Evolutionary conservation across 37 sponge, comb jelly and placozoan species (phyloP), one percentile per base, ranked within the genome.

Genomic region (Tethya wilhelma): DNA sequence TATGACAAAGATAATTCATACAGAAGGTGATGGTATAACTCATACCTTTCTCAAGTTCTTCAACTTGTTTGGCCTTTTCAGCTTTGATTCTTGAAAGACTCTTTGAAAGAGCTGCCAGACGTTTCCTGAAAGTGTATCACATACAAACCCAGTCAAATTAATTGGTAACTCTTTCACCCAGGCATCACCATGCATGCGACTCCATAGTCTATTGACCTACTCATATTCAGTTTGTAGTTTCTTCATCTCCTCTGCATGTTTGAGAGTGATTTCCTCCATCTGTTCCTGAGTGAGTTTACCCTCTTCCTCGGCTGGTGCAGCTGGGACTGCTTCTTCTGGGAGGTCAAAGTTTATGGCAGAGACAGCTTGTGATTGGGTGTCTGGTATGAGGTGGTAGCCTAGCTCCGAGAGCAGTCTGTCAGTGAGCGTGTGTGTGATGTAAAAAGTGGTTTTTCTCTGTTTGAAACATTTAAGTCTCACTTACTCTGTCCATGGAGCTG

Each of bases 221-320:
- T 83, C 91, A 55, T 90, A 87, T 65, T 94, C 77, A 37, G 72
- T 65, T 64, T 90, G 92, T 29, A 94, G 38, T 25, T 68, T 57
- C 66, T 83, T 32, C 71, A 94, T 67, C 62, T 94, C 92, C 55
- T 94, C 81, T 6, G 81, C 66, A 64, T 94, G 91, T 44, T 77
- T 36, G 72, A 88, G 14, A 1, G 73, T 38, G 39, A 89, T 37
- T 19, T 32, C 79, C 0, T 75, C 89, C 45, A 90, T 12, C 40
- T 91, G 64, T 34, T 90, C 78, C 53, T 84, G 69, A 32, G 81
- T 43, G 2, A 79, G 9, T 4, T 53, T 33, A 11, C 62, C 80
- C 36, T 46, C 77, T 38, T 77, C 82, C 55, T 76, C 67, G 20
- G 40, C 23, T 26, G 69, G 53, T 14, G 59, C 17, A 11, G 32